These are phyloP conservation scores for Celastrina argiolus DNA, from an alignment of 2,888 invertebrate genomes.

Conservation along the genomic window DNA sequence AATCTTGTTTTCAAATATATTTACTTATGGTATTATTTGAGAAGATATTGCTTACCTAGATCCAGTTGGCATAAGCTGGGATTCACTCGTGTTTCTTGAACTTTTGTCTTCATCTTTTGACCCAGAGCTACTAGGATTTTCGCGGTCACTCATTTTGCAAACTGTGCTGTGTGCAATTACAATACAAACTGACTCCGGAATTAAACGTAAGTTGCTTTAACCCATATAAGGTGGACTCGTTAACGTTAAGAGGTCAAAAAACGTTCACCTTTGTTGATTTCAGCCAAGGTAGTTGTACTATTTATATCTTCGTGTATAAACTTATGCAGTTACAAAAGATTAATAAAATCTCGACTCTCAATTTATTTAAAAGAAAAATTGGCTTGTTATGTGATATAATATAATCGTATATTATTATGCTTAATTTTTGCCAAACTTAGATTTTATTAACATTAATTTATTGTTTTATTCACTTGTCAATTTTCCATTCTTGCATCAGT, in stretches of 20 bases:
- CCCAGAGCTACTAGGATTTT: conserved; percentile 51
- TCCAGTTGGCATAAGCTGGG: conserved; percentile 58
- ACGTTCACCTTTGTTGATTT: conserved; percentile 45
- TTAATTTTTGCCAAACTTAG: not conserved
- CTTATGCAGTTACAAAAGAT: not conserved
- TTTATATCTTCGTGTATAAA: not conserved
- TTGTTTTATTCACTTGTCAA: conserved; percentile 10
- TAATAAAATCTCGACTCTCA: not conserved
- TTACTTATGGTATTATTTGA: not conserved
- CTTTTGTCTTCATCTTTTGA: conserved; percentile 50
- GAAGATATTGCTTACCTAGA: conserved; percentile 49
- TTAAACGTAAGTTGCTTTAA: conserved; percentile 44
- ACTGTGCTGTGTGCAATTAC: too few relatives aligned
- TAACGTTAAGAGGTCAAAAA: conserved; percentile 50
- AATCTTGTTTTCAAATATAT: not conserved
- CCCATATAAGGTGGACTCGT: conserved; percentile 57
- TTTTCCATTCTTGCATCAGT: not conserved
- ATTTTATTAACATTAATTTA: not conserved
- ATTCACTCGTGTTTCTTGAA: conserved; percentile 41
- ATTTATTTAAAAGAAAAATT: too few relatives aligned
- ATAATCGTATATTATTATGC: too few relatives aligned
- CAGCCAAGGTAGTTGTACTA: conserved; percentile 1
- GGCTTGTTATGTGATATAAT: too few relatives aligned
- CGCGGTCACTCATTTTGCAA: conserved; percentile 62
- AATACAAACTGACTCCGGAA: conserved; percentile 45